Evolutionary conservation across 2,113 vertebrate species (phyloP).

Genomic region (Brachionichthys hirsutus): DNA sequence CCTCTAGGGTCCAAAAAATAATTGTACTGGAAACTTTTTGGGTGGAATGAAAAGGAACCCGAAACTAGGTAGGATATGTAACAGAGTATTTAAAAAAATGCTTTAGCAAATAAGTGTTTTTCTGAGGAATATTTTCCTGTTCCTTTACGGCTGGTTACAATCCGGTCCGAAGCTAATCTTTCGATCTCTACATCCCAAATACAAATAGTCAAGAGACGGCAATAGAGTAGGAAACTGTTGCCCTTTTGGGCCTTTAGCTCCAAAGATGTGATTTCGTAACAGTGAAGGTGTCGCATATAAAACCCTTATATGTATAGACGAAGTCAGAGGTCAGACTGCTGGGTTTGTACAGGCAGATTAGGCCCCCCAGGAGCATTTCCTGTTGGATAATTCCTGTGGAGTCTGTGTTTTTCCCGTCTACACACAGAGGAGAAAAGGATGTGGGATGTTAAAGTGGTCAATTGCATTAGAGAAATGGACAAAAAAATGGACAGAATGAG

Average conservation of each 20-base stretch:
- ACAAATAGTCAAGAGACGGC: background rate
- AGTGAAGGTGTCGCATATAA: too few relatives aligned
- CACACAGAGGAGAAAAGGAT: slow-evolving; percentile 56
- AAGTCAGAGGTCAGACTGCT: too few relatives aligned
- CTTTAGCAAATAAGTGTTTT: background rate
- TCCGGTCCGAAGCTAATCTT: slow-evolving; percentile 26
- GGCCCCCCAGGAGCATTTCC: slow-evolving; percentile 48
- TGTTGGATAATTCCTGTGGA: slow-evolving; percentile 49
- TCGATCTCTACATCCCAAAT: slow-evolving; percentile 21
- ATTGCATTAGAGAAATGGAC: slow-evolving; percentile 47
- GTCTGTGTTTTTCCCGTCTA: slow-evolving; percentile 50
- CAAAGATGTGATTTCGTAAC: background rate
- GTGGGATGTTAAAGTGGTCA: slow-evolving; percentile 55
- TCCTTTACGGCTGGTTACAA: slow-evolving; percentile 18
- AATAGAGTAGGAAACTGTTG: background rate
- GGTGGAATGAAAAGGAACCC: too few relatives aligned
- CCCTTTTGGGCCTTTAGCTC: background rate
- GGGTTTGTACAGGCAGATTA: slow-evolving; percentile 16
- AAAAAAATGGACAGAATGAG: slow-evolving; percentile 43
- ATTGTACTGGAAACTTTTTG: too few relatives aligned
- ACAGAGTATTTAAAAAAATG: background rate
- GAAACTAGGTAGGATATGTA: too few relatives aligned
- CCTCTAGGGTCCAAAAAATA: background rate
- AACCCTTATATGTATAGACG: too few relatives aligned
- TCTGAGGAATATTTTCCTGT: slow-evolving; percentile 14